Conservation (phyloP, 1,140 invertebrate genomes). For the Wiebesia pumilae region DNA sequence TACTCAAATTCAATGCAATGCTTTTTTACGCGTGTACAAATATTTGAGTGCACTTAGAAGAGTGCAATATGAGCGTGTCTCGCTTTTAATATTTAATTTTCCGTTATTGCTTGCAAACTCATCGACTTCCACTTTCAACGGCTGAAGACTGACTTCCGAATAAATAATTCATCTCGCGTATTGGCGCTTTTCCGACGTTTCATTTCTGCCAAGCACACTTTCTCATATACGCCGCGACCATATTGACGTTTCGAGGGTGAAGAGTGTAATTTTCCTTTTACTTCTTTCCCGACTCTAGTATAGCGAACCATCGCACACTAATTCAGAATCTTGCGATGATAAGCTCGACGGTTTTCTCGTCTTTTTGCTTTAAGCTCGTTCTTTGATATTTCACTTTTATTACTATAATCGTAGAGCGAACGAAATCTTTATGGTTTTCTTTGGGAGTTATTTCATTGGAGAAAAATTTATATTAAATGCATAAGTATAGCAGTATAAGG, state of each 20-base stretch:
- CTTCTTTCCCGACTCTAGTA: neutral
- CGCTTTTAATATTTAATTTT: constrained; percentile 14
- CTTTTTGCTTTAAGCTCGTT: neutral
- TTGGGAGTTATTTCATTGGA: neutral
- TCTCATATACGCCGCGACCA: neutral
- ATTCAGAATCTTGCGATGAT: constrained; percentile 14
- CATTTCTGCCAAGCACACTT: constrained; percentile 10
- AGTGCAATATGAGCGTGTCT: neutral
- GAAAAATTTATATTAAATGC: neutral
- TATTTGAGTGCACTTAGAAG: neutral
- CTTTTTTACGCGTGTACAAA: neutral
- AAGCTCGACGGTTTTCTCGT: constrained; percentile 11
- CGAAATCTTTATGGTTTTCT: neutral
- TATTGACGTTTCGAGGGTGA: constrained; percentile 19
- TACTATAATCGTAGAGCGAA: neutral
- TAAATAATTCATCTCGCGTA: constrained; percentile 34
- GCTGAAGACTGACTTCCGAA: neutral
- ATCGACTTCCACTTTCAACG: constrained; percentile 7
- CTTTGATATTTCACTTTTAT: neutral
- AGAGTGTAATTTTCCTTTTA: constrained; percentile 7
- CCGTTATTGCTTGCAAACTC: constrained; percentile 8
- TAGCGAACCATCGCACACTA: neutral
- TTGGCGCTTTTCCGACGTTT: constrained; percentile 12
- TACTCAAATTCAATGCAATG: neutral
- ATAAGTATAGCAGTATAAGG: neutral